Evolutionary conservation across 2,888 invertebrate species (phyloP).

Genomic region (Drosophila neonasuta): DNA sequence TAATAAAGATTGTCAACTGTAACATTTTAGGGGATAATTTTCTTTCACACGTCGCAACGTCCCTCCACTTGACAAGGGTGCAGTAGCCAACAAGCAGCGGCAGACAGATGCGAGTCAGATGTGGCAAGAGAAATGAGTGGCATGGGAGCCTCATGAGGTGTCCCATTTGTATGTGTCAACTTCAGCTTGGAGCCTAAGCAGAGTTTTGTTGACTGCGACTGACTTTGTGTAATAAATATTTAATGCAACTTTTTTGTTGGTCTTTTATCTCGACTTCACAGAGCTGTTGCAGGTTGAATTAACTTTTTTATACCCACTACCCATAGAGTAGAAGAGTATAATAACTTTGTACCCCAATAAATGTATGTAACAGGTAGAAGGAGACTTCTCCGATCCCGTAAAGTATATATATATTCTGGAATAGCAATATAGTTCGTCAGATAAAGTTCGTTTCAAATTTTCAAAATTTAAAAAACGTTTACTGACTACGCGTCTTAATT

Average conservation of each 20-base stretch:
- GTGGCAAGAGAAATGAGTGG: conserved; percentile 39
- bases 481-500: too few species aligned
- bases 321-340: too few species aligned
- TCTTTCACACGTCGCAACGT: conserved; percentile 57
- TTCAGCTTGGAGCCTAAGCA: conserved; percentile 26
- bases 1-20: conserved; percentile 72
- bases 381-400: too few species aligned
- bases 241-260: background rate
- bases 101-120: conserved; percentile 64
- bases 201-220: background rate
- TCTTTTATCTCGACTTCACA: conserved; percentile 5
- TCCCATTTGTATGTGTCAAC: conserved; percentile 48
- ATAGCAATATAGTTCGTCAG: too few species aligned
- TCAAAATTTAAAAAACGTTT: too few species aligned
- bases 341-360: too few species aligned
- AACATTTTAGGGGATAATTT: conserved; percentile 39
- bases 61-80: conserved; percentile 61
- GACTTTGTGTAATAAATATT: conserved; percentile 7
- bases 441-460: too few species aligned
- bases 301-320: too few species aligned
- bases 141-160: conserved; percentile 33
- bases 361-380: too few species aligned
- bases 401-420: too few species aligned
- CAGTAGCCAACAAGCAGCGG: background rate
- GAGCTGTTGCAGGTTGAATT: background rate